Percentiles rank a stretch among this genome's conserved stretches.
Evolutionary conservation across 2,113 vertebrate genomes (phyloP).

Genomic region (Tamias sibiricus): DNA sequence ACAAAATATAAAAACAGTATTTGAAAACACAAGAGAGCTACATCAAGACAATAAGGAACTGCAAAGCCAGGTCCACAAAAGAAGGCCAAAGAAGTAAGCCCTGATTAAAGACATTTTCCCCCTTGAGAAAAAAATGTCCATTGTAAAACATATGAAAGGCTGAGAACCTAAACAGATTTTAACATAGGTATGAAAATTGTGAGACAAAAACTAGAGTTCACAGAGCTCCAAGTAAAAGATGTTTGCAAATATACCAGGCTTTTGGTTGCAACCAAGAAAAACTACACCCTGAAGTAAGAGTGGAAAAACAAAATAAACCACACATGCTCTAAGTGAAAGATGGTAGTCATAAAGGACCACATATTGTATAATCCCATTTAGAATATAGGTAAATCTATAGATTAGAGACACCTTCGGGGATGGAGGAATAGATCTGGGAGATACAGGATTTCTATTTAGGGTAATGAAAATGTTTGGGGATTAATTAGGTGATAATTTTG

Average conservation of each 20-base stretch:
- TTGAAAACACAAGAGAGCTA: neutral
- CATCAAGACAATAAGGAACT: neutral
- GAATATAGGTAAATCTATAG: neutral
- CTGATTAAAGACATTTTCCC: neutral
- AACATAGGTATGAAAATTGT: neutral
- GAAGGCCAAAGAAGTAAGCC: neutral
- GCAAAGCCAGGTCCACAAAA: neutral
- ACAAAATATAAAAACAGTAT: constrained; percentile 9
- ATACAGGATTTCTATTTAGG: neutral
- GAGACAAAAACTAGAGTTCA: neutral
- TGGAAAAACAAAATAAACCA: neutral
- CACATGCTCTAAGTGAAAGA: neutral
- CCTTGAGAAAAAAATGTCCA: neutral
- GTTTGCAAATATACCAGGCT: neutral
- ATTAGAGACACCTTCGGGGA: neutral
- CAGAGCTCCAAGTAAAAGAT: neutral
- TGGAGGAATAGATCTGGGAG: neutral
- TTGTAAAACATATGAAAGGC: neutral
- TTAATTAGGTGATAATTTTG: neutral
- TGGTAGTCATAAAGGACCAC: neutral
- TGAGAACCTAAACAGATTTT: constrained; percentile 1
- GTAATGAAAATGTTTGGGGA: neutral
- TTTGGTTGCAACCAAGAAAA: neutral
- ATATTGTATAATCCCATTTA: neutral
- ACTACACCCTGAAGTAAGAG: neutral